Evolutionary conservation across 2,113 vertebrate genomes (phyloP), one percentile per base, ranked within the genome.

Genomic region (Macquaria australasica): DNA sequence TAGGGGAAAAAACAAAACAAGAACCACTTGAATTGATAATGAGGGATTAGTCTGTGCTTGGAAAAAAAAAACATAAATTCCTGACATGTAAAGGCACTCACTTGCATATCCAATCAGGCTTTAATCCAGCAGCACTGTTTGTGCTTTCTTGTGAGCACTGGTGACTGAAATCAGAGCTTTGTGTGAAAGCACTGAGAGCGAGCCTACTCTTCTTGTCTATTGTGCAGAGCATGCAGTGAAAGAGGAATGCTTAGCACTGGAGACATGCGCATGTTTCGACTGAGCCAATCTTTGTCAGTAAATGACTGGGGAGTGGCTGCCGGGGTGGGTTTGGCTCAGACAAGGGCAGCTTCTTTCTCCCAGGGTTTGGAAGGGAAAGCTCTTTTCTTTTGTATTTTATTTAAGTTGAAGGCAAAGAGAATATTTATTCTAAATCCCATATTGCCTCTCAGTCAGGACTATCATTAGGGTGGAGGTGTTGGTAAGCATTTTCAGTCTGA

Each of bases 141-240:
- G 59, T 43, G 53, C 63, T 67, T 63, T 73, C 28, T 82, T 63
- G 53, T 67, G 69, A 55, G 51, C 10, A 23, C 31, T 72, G 56
- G 28, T 77, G 59, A 55, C 79, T 91, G 82, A 89, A 91, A 91
- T 85, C 16, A 43, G 79, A 87, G 77, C 78, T 64, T 88, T 92
- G 90, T 88, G 77, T 82, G 87, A 91, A 86, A 68, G 56, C 85
- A 21, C 69, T 28, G 37, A 70, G 45, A 77, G 53, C 2, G 15
- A 75, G 37, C 67, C 66, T 37, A 68, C 82, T 88, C 81, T 73
- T 79, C 64, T 77, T 79, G 76, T 84, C 86, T 87, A 69, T 82
- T 87, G 86, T 88, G 77, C 56, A n/a, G 45, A 51, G 79, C 79
- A 83, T 64, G 74, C 69, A 89, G 70, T 66, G 79, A 45, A 78